phyloP scores from a whole-genome alignment of 1,140 invertebrate genomes.

The Papilio glaucus region DNA sequence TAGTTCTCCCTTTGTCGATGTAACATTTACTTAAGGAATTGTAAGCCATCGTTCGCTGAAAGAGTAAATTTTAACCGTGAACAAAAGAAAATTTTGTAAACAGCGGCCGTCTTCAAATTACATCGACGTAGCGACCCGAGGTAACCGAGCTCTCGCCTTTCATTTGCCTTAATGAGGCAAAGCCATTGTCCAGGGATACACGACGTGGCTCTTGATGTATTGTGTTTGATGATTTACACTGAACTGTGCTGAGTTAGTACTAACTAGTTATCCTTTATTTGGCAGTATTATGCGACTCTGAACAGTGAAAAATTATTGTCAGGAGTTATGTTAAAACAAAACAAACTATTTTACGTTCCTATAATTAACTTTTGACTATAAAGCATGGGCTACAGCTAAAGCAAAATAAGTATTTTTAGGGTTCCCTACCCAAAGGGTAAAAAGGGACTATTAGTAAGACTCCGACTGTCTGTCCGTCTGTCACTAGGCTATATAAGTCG shows the following conservation, averaged over 20 bases:
- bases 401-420: too few relatives aligned
- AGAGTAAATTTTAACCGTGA: neutral
- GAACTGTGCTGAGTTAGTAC: constrained; percentile 2
- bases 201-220: constrained; percentile 16
- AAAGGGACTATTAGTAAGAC: too few relatives aligned
- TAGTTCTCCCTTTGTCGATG: too few relatives aligned
- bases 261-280: neutral
- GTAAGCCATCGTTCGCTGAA: too few relatives aligned
- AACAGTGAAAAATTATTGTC: neutral
- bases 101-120: neutral
- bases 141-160: constrained; percentile 8
- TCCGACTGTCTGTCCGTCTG: too few relatives aligned
- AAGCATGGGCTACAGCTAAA: too few relatives aligned
- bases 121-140: neutral
- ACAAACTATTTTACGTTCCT: too few relatives aligned
- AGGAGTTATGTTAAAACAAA: neutral
- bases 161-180: constrained; percentile 14
- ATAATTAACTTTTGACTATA: too few relatives aligned
- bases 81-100: neutral
- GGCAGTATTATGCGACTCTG: neutral
- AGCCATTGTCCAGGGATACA: neutral
- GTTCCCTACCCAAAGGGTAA: too few relatives aligned
- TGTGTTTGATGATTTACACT: constrained; percentile 20
- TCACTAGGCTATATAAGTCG: too few relatives aligned
- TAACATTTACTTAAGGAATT: too few relatives aligned